Conservation (phyloP, 2,113 vertebrate species). For the Neotoma lepida region DNA sequence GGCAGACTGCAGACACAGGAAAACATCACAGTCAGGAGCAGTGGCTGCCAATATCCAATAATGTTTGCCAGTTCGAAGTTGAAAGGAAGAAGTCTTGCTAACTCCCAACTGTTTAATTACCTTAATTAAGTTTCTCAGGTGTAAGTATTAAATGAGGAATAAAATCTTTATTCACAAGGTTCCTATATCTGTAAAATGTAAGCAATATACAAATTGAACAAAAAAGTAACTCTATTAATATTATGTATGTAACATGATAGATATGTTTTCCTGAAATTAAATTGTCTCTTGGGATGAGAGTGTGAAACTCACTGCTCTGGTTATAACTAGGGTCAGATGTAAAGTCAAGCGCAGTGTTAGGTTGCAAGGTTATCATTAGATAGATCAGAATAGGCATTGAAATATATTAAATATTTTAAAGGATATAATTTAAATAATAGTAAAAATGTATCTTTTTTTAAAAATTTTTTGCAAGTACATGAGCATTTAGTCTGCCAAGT, state of each 20-base stretch:
- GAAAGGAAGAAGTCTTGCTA: background rate
- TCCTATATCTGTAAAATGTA: slow-evolving; percentile 3
- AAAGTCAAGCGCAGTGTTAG: slow-evolving; percentile 34
- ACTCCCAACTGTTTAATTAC: slow-evolving; percentile 34
- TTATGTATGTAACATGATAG: background rate
- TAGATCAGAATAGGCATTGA: background rate
- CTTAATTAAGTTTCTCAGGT: slow-evolving; percentile 62
- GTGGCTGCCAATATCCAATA: slow-evolving; percentile 23
- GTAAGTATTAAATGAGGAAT: slow-evolving; percentile 14
- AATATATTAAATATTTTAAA: background rate
- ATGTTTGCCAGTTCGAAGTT: slow-evolving; percentile 34
- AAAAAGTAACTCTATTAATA: slow-evolving; percentile 43
- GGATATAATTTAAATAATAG: slow-evolving; percentile 25
- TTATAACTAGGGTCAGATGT: slow-evolving; percentile 31
- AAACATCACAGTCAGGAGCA: slow-evolving; percentile 34
- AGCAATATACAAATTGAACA: slow-evolving; percentile 35
- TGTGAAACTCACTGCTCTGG: background rate
- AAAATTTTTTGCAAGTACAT: slow-evolving; percentile 29
- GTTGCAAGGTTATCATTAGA: background rate
- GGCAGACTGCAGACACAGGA: slow-evolving; percentile 52
- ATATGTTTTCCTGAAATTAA: slow-evolving; percentile 45
- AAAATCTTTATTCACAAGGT: slow-evolving; percentile 44
- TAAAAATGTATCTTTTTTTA: slow-evolving; percentile 19
- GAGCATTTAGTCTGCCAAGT: background rate
- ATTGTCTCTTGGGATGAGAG: slow-evolving; percentile 6